These are phyloP conservation scores for Pyrgilauda ruficollis DNA, from an alignment of 2,113 vertebrate genomes.

Conservation along the genomic window DNA sequence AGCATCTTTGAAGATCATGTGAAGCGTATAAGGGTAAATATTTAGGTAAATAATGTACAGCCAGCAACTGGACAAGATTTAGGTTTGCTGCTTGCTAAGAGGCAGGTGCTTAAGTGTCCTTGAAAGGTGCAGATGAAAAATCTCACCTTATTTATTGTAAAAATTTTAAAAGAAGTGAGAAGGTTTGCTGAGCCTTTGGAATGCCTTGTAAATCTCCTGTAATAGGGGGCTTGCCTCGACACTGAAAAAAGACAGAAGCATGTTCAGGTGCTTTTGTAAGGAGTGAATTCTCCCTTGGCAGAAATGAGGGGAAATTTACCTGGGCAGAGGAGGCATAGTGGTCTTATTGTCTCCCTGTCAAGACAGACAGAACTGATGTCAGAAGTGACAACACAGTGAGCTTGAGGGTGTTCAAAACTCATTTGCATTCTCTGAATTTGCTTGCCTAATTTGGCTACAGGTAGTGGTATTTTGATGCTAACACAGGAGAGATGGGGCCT, in stretches of 20 bases:
- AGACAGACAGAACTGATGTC: background rate
- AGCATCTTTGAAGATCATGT: background rate
- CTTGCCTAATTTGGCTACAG: background rate
- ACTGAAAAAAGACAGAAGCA: background rate
- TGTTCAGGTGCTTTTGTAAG: background rate
- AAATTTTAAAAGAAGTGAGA: background rate
- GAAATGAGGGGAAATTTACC: background rate
- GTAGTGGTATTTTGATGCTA: background rate
- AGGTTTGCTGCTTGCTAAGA: background rate
- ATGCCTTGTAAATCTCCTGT: background rate
- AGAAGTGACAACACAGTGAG: background rate
- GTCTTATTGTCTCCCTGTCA: background rate
- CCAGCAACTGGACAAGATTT: background rate
- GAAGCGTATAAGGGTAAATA: background rate
- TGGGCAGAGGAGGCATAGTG: background rate
- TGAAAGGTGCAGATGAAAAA: background rate
- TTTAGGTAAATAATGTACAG: background rate
- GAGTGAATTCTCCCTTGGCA: background rate
- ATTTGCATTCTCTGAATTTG: background rate
- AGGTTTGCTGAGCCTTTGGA: background rate
- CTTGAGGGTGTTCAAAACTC: background rate
- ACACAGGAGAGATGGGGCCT: background rate
- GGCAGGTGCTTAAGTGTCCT: background rate
- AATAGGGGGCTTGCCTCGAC: background rate
- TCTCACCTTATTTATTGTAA: fast-evolving